Conservation (phyloP, 2,113 vertebrate genomes). For the Amblyopsis rosae region DNA sequence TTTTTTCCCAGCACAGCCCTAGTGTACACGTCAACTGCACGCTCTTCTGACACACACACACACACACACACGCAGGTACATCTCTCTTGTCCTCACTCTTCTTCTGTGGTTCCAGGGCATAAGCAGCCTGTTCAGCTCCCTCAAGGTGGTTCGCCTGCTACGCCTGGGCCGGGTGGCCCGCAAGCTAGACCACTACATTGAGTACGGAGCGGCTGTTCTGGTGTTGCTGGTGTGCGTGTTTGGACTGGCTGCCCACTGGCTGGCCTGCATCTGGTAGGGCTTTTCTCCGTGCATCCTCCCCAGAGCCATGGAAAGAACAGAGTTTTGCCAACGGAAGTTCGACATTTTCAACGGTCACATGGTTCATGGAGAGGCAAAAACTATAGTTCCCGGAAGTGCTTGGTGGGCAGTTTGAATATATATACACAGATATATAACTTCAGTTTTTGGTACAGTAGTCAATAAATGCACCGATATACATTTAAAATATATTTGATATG, state of each 20-base stretch:
- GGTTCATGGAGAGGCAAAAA: too few species aligned
- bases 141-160: conserved; percentile 94
- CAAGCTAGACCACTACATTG: conserved; percentile 98
- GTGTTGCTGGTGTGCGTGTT: conserved; percentile 97
- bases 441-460: too few species aligned
- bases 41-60: not conserved
- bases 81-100: not conserved
- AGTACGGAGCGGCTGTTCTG: conserved; percentile 93
- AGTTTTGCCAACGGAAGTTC: too few species aligned
- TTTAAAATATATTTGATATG: too few species aligned
- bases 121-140: conserved; percentile 97
- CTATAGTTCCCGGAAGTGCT: too few species aligned
- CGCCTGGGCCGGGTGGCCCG: conserved; percentile 94
- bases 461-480: too few species aligned
- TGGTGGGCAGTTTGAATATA: too few species aligned
- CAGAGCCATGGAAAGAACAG: too few species aligned
- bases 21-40: not conserved
- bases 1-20: too few species aligned
- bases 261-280: conserved; percentile 93
- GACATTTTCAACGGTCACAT: too few species aligned
- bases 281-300: too few species aligned
- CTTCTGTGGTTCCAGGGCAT: conserved; percentile 82
- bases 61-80: not conserved
- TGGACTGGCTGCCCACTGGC: conserved; percentile 96
- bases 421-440: not conserved